Evolutionary conservation across 2,797 vertebrate species (phyloP), one percentile per base, ranked within the genome.

Genomic region (Neomorphus geoffroyi): DNA sequence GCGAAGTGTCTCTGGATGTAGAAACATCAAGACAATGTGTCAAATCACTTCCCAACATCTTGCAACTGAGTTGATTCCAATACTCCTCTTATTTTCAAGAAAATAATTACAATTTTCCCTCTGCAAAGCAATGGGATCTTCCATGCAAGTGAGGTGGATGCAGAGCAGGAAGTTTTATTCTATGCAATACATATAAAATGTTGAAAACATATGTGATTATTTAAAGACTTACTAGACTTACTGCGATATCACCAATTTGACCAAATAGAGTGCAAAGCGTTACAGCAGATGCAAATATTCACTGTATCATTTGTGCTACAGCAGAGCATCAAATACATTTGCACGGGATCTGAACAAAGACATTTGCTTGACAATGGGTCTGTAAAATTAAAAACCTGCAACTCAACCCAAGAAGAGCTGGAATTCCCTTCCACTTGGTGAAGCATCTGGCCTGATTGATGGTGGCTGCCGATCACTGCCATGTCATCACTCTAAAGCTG

Each of bases 401-500:
- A 70, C 41, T 81, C 80, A 45, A 6, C 54, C 73, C 67, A 53
- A 85, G 93, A 83, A 72, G 83, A 93, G 43, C 51, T 74, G 72
- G 53, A 90, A 94, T 88, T 89, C 72, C 82, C 50, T 48, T 95
- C 89, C 80, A 94, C 67, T 77, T 7, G 5, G 33, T 48, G 61
- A 81, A 64, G 74, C 89, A 80, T 90, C 56, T 84, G 78, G 86
- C 80, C 80, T 77, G 86, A 41, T 43, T 74, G 77, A 43, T 48
- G n/a, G 87, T 89, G 93, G 84, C 77, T 83, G 89, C 91, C 7
- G 21, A 86, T 89, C 64, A 48, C 51, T 74, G 92, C 81, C 86
- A 85, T 81, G 80, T 87, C 91, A 95, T 95, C 84, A 92, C 93
- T 90, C 32, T 24, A 37, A 71, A 96, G 77, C 89, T 5, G 43